Base-by-base conservation (phyloP, 92 coral and sea anemone genomes). In the Hydrozoanthus gracilis region DNA sequence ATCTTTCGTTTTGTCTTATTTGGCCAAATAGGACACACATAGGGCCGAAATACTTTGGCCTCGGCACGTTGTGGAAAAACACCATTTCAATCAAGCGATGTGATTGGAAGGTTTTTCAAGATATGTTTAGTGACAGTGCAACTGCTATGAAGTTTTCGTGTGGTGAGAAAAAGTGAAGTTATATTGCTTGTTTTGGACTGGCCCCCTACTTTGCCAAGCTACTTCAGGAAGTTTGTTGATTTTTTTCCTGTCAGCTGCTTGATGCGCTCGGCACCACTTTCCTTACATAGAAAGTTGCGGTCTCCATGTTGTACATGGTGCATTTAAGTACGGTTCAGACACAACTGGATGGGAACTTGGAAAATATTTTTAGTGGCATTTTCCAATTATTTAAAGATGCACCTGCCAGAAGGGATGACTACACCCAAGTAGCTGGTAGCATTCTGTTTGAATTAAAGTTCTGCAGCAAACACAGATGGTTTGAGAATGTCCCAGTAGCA, bases 281-380 rank as follows among this genome's bases (percentile, higher is more conserved):
- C 84, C 70, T 61, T 45, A 79, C 51, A 79, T 79, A 60, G 84
- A 52, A 79, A 79, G 54, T 27, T 79, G 84, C 45, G 84, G 78
- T 79, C 84, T 79, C 61, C 84, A 79, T 55, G 72, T 79, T 44
- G 55, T 52, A 35, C 84, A 79, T 60, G 84, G 84, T 55, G 85
- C 85, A 6, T 80, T 80, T 58, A 61, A 80, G 3, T 35, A 80
- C 27, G 85, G 85, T 35, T 80, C 85, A 62, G 56, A 80, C 12
- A 62, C 73, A 80, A 80, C 85, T 60, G 54, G 72, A 44, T 80
- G 85, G 85, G 85, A 80, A 68, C 85, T 80, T 45, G 85, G 61
- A 61, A 80, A 35, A 73, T 73, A n/a, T 13, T 49, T 73, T 73
- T 48, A 73, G 60, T 48, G 56, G 35, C 78, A 49, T 73, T 73